A percentile compares a stretch with the other conserved stretches of the same genome.
Evolutionary conservation across 2,797 vertebrate genomes (phyloP).

Genomic region (Mus caroli): DNA sequence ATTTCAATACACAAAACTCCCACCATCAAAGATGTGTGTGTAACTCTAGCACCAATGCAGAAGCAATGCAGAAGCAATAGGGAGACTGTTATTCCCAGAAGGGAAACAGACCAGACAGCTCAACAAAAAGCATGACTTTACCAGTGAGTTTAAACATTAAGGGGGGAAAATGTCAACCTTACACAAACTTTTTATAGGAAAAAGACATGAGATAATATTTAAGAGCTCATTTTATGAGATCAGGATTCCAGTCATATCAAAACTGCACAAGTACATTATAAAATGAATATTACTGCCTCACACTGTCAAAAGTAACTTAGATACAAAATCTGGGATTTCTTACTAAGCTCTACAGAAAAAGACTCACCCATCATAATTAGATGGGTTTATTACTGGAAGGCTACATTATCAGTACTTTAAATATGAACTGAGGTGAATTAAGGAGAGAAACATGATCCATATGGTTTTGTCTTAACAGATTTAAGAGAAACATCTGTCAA

Average conservation of each 20-base stretch:
- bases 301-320: not conserved
- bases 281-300: conserved; percentile 2
- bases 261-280: not conserved
- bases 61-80: too few relatives aligned
- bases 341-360: not conserved
- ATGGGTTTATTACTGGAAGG: not conserved
- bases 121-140: conserved; percentile 9
- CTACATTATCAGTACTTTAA: not conserved
- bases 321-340: not conserved
- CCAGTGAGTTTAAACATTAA: conserved; percentile 30
- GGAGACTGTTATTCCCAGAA: not conserved
- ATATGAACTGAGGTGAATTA: conserved; percentile 2
- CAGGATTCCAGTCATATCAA: conserved; percentile 14
- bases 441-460: conserved; percentile 23
- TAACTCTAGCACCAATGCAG: too few relatives aligned
- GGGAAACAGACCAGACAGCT: not conserved
- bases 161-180: conserved; percentile 34
- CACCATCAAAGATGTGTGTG: too few relatives aligned
- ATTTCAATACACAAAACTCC: too few relatives aligned
- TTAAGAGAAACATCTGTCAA: conserved; percentile 15
- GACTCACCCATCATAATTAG: not conserved
- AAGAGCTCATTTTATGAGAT: not conserved
- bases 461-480: not conserved
- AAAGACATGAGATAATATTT: not conserved
- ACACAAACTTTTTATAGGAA: conserved; percentile 1